Percentiles rank a stretch among this genome's conserved stretches.
Conservation (phyloP, 1,140 invertebrate species). For the Drosophila funebris region DNA sequence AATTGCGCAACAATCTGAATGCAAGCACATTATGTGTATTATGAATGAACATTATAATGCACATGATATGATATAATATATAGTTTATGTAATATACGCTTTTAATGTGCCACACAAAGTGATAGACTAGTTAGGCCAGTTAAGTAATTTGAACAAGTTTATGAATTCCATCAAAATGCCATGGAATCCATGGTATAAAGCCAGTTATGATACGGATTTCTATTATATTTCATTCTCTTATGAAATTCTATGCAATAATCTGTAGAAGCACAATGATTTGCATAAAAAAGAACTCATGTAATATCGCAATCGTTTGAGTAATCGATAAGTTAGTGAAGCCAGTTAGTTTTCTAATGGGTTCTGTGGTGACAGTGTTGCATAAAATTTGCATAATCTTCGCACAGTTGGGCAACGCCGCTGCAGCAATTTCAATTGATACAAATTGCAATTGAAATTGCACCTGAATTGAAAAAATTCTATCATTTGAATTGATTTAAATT, state of each 20-base stretch:
- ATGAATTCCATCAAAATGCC: neutral
- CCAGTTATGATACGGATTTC: no score
- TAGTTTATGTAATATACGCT: neutral
- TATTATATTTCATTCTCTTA: no score
- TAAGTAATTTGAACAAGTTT: neutral
- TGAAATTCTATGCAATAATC: no score
- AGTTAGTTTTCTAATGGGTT: no score
- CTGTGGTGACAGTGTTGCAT: conserved; percentile 3
- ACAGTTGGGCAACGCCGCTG: conserved; percentile 7
- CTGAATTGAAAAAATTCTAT: conserved; percentile 7
- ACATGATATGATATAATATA: conserved; percentile 14
- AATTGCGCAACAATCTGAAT: conserved; percentile 35
- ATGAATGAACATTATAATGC: conserved; percentile 2
- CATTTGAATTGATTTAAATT: conserved; percentile 33
- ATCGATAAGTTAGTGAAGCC: conserved; percentile 3
- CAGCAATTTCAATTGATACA: conserved; percentile 14
- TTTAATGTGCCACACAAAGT: neutral
- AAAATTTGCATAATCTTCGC: neutral
- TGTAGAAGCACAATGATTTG: neutral
- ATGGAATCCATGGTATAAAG: neutral
- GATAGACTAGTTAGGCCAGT: conserved; percentile 3
- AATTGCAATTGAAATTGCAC: conserved; percentile 18
- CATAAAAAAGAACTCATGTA: neutral
- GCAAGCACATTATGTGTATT: conserved; percentile 25
- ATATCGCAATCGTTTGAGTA: neutral